Evolutionary conservation across 2,113 vertebrate genomes (phyloP).

Genomic region (Phrynosoma platyrhinos): DNA sequence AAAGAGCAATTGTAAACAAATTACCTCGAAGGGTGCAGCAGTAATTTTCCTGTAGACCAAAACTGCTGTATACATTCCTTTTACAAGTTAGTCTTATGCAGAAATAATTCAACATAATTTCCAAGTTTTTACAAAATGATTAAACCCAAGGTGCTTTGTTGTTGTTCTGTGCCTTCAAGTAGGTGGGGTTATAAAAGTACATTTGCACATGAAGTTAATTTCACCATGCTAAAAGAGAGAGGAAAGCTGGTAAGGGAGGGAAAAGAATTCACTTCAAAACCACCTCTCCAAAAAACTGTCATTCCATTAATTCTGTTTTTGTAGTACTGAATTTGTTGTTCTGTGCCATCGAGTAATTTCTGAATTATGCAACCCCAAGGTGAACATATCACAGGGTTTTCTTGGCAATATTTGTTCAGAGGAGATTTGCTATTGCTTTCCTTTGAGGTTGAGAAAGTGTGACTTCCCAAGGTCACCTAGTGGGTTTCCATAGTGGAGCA

Average conservation of each 20-base stretch:
- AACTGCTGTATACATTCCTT: slow-evolving; percentile 15
- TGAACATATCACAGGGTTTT: no score
- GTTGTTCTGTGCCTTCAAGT: neutral
- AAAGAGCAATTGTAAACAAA: slow-evolving; percentile 16
- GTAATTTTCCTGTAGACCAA: slow-evolving; percentile 10
- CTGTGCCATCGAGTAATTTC: no score
- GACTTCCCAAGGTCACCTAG: no score
- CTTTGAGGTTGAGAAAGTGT: neutral
- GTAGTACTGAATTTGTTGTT: no score
- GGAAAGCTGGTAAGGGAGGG: no score
- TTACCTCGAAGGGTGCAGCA: slow-evolving; percentile 31
- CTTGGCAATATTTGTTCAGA: neutral
- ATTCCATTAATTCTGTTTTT: no score
- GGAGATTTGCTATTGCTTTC: neutral
- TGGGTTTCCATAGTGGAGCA: no score
- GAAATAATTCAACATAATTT: neutral
- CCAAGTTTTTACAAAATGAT: neutral
- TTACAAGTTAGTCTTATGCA: neutral
- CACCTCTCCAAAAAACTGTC: no score
- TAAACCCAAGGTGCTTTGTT: neutral
- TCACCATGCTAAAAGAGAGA: no score
- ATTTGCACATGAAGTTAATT: neutral
- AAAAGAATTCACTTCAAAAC: no score
- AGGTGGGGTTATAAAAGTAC: neutral
- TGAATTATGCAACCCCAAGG: no score